Evolutionary conservation across 2,113 vertebrate genomes (phyloP).

Genomic region (Heterotilapia buettikoferi): DNA sequence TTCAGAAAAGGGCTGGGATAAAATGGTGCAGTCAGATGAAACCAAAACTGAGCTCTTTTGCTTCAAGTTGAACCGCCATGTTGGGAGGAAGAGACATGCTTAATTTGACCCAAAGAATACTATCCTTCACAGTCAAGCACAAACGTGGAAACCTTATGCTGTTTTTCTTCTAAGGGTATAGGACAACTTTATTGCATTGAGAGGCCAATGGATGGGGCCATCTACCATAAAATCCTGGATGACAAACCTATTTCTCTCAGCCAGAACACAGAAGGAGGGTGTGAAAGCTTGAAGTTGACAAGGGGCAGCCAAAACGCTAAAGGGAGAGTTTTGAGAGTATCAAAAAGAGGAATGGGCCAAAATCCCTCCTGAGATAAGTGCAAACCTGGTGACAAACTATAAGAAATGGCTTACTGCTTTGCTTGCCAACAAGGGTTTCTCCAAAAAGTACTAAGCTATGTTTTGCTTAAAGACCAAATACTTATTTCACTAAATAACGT

Average conservation of each 20-base stretch:
- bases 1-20: background rate
- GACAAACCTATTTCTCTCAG: background rate
- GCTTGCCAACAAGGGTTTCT: background rate
- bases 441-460: background rate
- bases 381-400: background rate
- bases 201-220: background rate
- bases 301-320: background rate
- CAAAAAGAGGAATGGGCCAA: background rate
- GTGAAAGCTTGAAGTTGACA: background rate
- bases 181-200: background rate
- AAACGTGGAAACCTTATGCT: background rate
- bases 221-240: background rate
- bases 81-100: background rate
- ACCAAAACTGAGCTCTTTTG: background rate
- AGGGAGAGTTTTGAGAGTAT: background rate
- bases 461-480: background rate
- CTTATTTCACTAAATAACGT: background rate
- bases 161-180: background rate
- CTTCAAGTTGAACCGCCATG: background rate
- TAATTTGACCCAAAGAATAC: background rate
- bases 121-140: background rate
- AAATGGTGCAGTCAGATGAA: background rate
- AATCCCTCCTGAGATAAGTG: background rate
- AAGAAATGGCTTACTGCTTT: background rate
- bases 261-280: background rate